Evolutionary conservation across 2,888 invertebrate genomes (phyloP), one percentile per base, ranked within the genome.

Genomic region (Cryptocheilus praepositus): DNA sequence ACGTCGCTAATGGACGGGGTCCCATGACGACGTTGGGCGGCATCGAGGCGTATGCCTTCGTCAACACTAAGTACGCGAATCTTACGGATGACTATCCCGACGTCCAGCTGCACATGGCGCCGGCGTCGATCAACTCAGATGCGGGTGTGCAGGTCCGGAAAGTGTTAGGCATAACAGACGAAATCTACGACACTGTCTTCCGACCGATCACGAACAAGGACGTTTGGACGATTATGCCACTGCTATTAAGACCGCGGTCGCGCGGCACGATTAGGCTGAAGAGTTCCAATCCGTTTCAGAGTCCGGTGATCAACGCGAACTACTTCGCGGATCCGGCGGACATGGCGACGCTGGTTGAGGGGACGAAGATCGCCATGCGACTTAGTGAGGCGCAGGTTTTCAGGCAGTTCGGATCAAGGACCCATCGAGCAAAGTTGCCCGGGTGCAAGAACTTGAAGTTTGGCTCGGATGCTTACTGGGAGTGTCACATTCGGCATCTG

Each of bases 51-150:
- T 89, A 96, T 61, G 96, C 95, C 1, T 97, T 96, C 87, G 93
- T 97, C 0, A 95, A 95, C 78, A 96, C 97, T 0, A 94, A 93
- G 71, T 95, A 93, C 79, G 96, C 95, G 0, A 96, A 96, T 82
- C 90, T 90, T 57, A 92, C 94, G 1, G 92, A 93, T 0, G 91
- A 93, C 71, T 95, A 95, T 92, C 97, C 97, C 0, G 97, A 97
- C 81, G 93, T 97, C 54, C 96, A 97, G 81, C 95, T 97, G 81
- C 97, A 97, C 83, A 96, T 97, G 94, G 96, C 96, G 1, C 96
- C 97, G 0, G 96, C 97, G 0, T 95, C 95, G 0, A 93, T 96
- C 49, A 94, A 94, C 66, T 95, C 95, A 0, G 96, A 96, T 83
- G 93, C 92, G 63, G 94, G 94, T 0, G 92, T 92, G 60, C 90